phyloP scores from a whole-genome alignment of 1,140 invertebrate species.

The Idris sp. region DNA sequence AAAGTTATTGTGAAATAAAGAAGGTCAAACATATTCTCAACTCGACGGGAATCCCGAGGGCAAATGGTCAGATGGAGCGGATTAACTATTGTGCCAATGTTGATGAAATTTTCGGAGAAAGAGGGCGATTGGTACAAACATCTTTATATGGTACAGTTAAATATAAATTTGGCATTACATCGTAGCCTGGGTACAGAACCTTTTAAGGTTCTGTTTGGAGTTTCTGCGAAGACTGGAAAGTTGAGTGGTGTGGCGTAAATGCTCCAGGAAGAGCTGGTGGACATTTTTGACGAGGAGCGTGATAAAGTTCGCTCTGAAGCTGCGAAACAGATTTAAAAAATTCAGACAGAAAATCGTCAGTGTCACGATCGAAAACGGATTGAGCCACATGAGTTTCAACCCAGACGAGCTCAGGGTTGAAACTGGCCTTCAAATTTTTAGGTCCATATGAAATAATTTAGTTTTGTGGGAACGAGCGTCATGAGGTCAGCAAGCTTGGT shows the following conservation, averaged over 20 bases:
- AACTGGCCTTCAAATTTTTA: too few species aligned
- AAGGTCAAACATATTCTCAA: not conserved
- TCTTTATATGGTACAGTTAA: not conserved
- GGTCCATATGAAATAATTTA: too few species aligned
- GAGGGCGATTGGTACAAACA: slow-evolving; percentile 2
- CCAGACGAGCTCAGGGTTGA: too few species aligned
- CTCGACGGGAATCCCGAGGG: not conserved
- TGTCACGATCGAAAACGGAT: too few species aligned
- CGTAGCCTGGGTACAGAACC: slow-evolving; percentile 2
- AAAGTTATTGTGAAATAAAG: not conserved
- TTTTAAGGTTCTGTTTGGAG: slow-evolving; percentile 1
- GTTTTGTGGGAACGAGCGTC: too few species aligned
- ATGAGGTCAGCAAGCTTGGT: too few species aligned
- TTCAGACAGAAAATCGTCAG: not conserved
- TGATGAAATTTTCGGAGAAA: not conserved
- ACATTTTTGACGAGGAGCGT: not conserved
- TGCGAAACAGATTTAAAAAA: not conserved
- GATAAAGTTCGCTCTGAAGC: not conserved
- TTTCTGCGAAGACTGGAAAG: not conserved
- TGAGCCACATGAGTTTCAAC: too few species aligned
- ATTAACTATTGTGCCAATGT: too few species aligned
- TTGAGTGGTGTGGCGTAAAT: not conserved
- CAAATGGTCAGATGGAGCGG: not conserved
- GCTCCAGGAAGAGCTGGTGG: not conserved
- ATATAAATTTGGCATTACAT: not conserved